These are phyloP conservation scores for Gambusia affinis DNA, from an alignment of 2,113 vertebrate genomes.

Conservation along the genomic window DNA sequence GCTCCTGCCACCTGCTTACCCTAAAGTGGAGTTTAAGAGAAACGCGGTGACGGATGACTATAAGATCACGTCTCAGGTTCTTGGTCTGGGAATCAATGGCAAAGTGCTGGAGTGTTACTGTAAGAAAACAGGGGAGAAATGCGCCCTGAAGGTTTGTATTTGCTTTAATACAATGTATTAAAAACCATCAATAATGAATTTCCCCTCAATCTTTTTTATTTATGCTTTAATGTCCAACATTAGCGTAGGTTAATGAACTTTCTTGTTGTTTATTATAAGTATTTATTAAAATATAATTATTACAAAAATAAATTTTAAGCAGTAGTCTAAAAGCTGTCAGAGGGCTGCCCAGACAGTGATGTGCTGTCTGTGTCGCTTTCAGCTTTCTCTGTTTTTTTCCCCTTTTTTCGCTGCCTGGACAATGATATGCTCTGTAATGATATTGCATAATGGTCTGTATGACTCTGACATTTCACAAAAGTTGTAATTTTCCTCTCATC, in stretches of 20 bases:
- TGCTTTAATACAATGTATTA: background rate
- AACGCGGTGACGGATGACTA: constrained; percentile 71
- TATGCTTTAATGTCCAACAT: background rate
- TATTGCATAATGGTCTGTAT: background rate
- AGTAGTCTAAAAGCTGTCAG: constrained; percentile 1
- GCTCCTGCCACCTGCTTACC: constrained; percentile 40
- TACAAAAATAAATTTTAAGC: background rate
- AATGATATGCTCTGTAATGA: constrained; percentile 38
- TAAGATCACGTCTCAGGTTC: constrained; percentile 67
- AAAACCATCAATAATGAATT: constrained; percentile 41
- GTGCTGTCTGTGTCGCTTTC: constrained; percentile 30
- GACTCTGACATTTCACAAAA: constrained; percentile 6
- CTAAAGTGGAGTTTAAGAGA: constrained; percentile 54
- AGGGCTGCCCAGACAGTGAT: constrained; percentile 18
- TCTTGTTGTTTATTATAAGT: background rate
- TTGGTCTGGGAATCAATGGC: constrained; percentile 72
- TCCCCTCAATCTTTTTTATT: background rate
- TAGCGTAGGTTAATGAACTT: background rate
- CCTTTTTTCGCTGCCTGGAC: constrained; percentile 12
- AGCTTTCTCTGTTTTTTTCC: constrained; percentile 1
- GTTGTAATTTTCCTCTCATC: background rate
- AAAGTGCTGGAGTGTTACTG: constrained; percentile 73
- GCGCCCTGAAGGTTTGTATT: constrained; percentile 71
- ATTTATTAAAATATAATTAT: background rate
- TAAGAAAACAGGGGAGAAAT: constrained; percentile 69